Conservation (phyloP, 2,113 vertebrate species). For the Myxocyprinus asiaticus region DNA sequence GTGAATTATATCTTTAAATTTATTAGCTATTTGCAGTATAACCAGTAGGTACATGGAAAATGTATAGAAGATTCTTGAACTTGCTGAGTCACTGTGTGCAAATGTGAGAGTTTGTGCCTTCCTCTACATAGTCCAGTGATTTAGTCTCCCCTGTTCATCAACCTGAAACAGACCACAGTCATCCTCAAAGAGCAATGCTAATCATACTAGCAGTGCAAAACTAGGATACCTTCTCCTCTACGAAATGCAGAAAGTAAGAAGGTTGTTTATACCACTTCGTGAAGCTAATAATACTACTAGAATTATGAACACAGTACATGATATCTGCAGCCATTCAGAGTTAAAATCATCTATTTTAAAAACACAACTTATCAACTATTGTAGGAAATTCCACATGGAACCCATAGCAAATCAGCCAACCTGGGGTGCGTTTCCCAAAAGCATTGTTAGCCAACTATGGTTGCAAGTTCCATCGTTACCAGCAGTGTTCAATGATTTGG, state of each 20-base stretch:
- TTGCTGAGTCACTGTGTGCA: background rate
- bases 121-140: background rate
- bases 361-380: too few relatives aligned
- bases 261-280: background rate
- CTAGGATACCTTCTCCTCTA: conserved; percentile 13
- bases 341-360: too few relatives aligned
- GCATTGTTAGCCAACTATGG: too few relatives aligned
- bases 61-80: background rate
- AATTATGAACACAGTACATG: background rate
- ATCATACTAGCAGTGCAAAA: conserved; percentile 14
- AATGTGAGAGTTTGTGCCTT: background rate
- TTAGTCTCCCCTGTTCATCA: conserved; percentile 5
- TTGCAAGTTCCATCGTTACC: too few relatives aligned
- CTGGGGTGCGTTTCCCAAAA: too few relatives aligned
- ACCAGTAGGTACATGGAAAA: background rate
- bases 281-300: background rate
- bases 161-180: conserved; percentile 5
- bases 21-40: too few relatives aligned
- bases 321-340: too few relatives aligned
- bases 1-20: too few relatives aligned
- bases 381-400: too few relatives aligned
- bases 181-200: conserved; percentile 28
- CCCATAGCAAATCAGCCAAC: too few relatives aligned
- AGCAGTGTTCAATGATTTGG: too few relatives aligned
- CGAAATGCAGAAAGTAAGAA: conserved; percentile 15